Evolutionary conservation across 2,797 vertebrate species (phyloP), one percentile per base, ranked within the genome.

Genomic region (Epinephelus awoara): DNA sequence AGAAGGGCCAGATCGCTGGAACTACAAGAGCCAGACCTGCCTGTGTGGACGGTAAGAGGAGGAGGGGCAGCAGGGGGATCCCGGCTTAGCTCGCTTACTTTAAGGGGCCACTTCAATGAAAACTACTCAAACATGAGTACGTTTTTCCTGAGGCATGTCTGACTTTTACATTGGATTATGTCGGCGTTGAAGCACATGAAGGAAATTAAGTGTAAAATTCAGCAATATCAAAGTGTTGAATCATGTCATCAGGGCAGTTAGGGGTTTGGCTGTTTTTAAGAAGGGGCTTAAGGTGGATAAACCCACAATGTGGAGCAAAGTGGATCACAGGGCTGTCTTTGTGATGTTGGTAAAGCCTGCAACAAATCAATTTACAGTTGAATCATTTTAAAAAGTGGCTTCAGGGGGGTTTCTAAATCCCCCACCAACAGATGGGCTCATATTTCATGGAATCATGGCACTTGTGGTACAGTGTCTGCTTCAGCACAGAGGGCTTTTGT

Each of bases 1-100:
- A 97, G 94, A 99, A 98, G 95, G 98, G 98, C 92, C 98, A 99
- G 96, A 99, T 99, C 88, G 98, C 98, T 3, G 98, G 98, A 83
- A 99, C 98, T 86, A 99, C 97, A 82, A 97, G 98, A 96, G 98
- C 98, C 85, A 96, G 97, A 94, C 98, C 98, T 54, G 98, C 98
- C 72, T 99, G 98, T 67, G 98, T 99, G 91, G 98, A 99, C 77
- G 98, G 98, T 99, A 97, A 97, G 97, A 89, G 69, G 27, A 56
- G 46, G 56, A 3, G 25, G 1, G 46, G 46, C 2, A n/a, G 11
- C 18, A 2, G 54, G 59, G 73, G 42, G 59, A 58, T 74, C 59
- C 46, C 61, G 11, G 78, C 70, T 90, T 59, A 66, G 62, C 73
- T 57, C 14, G 19, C 55, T 49, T 56, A 58, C 59, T 76, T 64